Evolutionary conservation across 2,113 vertebrate species (phyloP), one percentile per base, ranked within the genome.

Genomic region (Oreochromis niloticus): DNA sequence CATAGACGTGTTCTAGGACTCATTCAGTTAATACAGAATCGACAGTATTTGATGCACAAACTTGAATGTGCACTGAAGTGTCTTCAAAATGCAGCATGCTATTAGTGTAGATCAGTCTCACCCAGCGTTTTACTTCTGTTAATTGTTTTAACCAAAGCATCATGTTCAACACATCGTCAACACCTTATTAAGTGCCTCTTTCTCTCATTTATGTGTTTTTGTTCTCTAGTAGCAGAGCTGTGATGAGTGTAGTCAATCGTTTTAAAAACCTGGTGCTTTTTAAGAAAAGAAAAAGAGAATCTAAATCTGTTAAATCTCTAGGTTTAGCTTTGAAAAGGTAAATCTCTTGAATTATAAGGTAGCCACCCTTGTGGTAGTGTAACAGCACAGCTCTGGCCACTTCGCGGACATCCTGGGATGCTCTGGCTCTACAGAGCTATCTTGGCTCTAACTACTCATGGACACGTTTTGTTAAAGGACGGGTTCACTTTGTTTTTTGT

Each of bases 131-230:
- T 41, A 59, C 48, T 87, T 89, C 24, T 68, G 84, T 55, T 30
- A 22, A 32, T 61, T 71, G 30, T 91, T 92, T 94, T 66, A 91
- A 94, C 91, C 92, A 93, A 95, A 94, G 95, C 80, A 66, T 83
- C 55, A 8, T 87, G 75, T 79, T 85, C 86, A 56, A 88, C 87
- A 87, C 87, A 48, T 84, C 48, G 24, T 59, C 56, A 14, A 86
- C 71, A 92, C 87, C 87, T 92, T 93, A 84, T 94, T 88, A 95
- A 96, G 95, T 96, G 94, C 95, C 94, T 96, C 93, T 82, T 93
- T 87, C 48, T 91, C 86, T 86, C 79, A 82, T 86, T 90, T 50
- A 61, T 83, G 57, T 85, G 86, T 89, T 90, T 87, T 71, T 82
- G 82, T 91, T 89, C 52, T 88, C 82, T 86, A 55, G 87, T 84